Conservation (phyloP, 2,113 vertebrate species). For the Petrocephalus zakoni region DNA sequence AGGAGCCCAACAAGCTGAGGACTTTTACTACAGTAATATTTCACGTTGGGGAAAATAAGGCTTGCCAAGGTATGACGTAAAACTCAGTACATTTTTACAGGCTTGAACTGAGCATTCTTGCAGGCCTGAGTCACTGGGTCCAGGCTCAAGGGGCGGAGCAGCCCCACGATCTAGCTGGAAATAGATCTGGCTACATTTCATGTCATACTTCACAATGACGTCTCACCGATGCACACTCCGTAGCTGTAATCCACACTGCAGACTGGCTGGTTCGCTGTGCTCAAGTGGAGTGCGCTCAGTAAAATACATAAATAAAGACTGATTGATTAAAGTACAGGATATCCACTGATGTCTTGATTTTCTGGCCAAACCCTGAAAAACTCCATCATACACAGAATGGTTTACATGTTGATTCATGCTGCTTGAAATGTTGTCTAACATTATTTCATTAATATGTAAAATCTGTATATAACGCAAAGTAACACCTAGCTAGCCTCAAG, state of each 20-base stretch:
- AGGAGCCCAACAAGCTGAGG: background rate
- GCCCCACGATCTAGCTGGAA: background rate
- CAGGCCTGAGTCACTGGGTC: background rate
- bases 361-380: background rate
- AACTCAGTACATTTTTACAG: background rate
- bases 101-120: background rate
- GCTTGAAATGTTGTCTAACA: too few relatives aligned
- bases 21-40: background rate
- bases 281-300: background rate
- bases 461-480: background rate
- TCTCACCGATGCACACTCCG: background rate
- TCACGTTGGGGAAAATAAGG: background rate
- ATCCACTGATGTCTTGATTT: background rate
- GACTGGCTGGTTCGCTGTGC: background rate
- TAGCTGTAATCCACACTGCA: background rate
- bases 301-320: background rate
- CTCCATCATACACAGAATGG: too few relatives aligned
- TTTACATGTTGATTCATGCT: too few relatives aligned
- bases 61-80: background rate
- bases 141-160: background rate
- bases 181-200: conserved; percentile 1
- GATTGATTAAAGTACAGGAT: background rate
- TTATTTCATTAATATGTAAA: background rate
- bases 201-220: background rate
- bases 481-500: background rate